Evolutionary conservation across 1,140 invertebrate species (phyloP), one percentile per base, ranked within the genome.

Genomic region (Brachionus paranguensis): DNA sequence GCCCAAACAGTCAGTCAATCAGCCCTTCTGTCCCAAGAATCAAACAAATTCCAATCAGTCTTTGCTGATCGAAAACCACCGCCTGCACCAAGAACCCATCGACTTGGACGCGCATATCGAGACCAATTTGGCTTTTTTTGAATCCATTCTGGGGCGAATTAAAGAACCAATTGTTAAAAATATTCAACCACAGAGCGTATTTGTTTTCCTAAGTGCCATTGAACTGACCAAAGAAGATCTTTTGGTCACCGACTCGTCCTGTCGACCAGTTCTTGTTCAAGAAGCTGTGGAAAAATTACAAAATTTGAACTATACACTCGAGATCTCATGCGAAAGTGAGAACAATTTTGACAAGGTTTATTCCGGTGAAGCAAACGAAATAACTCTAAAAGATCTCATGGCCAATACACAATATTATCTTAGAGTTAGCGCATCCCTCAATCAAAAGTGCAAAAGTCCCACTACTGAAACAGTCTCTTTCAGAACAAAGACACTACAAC

Each of bases 1-100:
- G 93, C 93, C 86, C 93, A 92, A 24, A 92, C 93, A 86, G 93
- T 93, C 84, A 91, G 91, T 85, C 92, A 92, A 86, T 95, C 94
- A 89, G 94, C 94, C 93, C 92, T 20, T 93, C 92, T 88, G 20
- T 14, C 20, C 11, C 14, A 45, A 24, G 33, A 43, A 70, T 33
- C 27, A n/a, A 70, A 50, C 55, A 45, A 12, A 64, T 33, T 27
- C n/a, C 33, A 45, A 17, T 20, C 17, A 37, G 10, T 17, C 68
- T 43, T 72, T 72, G 11, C 17, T 72, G 1, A 72, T 72, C 10
- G 68, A 72, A 20, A 72, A 72, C 43, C 33, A 72, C 33, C 37
- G 68, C 17, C 14, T 50, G 10, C 43, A 53, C 27, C 72, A 53
- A 53, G 72, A 72, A 72, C 68, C 68, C 1, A 72, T 72, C 17